Percentiles rank a stretch among this genome's conserved stretches.
These are phyloP conservation scores for Atherinomorus stipes DNA, from an alignment of 2,113 vertebrate genomes.

Conservation along the genomic window DNA sequence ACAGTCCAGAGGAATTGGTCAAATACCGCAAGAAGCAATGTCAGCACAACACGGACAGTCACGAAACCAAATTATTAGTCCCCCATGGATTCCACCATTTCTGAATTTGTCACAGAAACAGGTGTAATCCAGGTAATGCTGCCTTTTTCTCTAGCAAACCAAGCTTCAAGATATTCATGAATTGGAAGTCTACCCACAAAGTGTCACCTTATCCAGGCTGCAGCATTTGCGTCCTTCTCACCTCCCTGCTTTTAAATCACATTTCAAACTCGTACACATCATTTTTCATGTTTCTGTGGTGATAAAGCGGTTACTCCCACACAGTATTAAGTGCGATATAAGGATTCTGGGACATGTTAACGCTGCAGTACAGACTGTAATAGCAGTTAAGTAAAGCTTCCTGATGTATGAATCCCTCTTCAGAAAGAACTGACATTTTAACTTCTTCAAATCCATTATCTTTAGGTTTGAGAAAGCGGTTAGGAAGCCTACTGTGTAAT, in stretches of 20 bases:
- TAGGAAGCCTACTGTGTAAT: background rate
- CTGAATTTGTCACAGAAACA: slow-evolving; percentile 57
- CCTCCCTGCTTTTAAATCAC: slow-evolving; percentile 45
- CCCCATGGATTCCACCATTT: slow-evolving; percentile 44
- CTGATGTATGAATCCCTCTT: slow-evolving; percentile 27
- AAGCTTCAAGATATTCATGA: slow-evolving; percentile 47
- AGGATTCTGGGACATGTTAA: slow-evolving; percentile 37
- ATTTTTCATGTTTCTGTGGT: slow-evolving; percentile 22
- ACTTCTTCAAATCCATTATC: slow-evolving; percentile 25
- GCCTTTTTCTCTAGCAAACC: slow-evolving; percentile 47
- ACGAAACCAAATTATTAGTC: slow-evolving; percentile 65
- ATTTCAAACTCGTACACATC: slow-evolving; percentile 25
- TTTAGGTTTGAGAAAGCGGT: slow-evolving; percentile 5
- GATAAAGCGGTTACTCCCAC: slow-evolving; percentile 52
- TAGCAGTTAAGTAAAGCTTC: slow-evolving; percentile 46
- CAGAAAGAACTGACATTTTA: slow-evolving; percentile 50
- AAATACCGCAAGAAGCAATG: slow-evolving; percentile 45
- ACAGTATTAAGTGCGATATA: slow-evolving; percentile 49
- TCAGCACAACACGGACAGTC: slow-evolving; percentile 61
- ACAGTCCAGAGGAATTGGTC: slow-evolving; percentile 44
- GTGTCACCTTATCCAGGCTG: slow-evolving; percentile 41
- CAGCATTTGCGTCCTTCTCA: slow-evolving; percentile 41
- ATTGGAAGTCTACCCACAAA: slow-evolving; percentile 49
- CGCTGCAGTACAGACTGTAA: slow-evolving; percentile 37
- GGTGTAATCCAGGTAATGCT: slow-evolving; percentile 30